These are phyloP conservation scores for Anoplius nigerrimus DNA, from an alignment of 2,888 invertebrate species.

Conservation along the genomic window DNA sequence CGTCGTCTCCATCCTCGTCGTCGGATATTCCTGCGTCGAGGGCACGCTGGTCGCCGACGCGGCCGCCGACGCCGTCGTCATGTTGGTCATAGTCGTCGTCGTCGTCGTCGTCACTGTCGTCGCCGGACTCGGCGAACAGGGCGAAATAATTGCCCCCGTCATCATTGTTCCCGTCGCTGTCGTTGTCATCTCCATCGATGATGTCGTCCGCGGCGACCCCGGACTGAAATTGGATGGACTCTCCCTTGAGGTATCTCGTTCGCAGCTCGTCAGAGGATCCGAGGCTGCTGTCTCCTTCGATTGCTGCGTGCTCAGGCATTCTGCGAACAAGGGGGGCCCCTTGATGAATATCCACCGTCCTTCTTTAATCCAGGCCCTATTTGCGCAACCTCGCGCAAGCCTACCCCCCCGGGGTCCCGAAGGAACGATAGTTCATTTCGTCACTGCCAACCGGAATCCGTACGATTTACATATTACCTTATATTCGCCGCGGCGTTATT, in stretches of 20 bases:
- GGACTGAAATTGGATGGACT: slow-evolving; percentile 5
- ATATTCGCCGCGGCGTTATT: too few species aligned
- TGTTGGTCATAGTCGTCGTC: slow-evolving; percentile 8
- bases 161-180: slow-evolving; percentile 8
- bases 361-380: too few species aligned
- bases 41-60: background rate
- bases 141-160: slow-evolving; percentile 12
- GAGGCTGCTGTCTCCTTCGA: slow-evolving; percentile 4
- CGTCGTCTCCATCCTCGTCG: slow-evolving; percentile 22
- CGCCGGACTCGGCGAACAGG: background rate
- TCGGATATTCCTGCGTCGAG: slow-evolving; percentile 21
- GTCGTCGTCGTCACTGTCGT: slow-evolving; percentile 9
- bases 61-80: slow-evolving; percentile 21
- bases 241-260: slow-evolving; percentile 21
- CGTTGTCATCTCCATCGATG: slow-evolving; percentile 6
- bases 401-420: too few species aligned
- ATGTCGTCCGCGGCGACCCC: background rate
- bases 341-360: background rate
- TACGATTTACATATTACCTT: too few species aligned
- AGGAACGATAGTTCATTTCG: too few species aligned
- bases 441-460: too few species aligned
- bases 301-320: slow-evolving; percentile 28
- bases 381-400: too few species aligned
- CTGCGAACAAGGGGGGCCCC: slow-evolving; percentile 13
- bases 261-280: slow-evolving; percentile 18